These are phyloP conservation scores for Thryonomys swinderianus DNA, from an alignment of 2,113 vertebrate species.

Conservation along the genomic window DNA sequence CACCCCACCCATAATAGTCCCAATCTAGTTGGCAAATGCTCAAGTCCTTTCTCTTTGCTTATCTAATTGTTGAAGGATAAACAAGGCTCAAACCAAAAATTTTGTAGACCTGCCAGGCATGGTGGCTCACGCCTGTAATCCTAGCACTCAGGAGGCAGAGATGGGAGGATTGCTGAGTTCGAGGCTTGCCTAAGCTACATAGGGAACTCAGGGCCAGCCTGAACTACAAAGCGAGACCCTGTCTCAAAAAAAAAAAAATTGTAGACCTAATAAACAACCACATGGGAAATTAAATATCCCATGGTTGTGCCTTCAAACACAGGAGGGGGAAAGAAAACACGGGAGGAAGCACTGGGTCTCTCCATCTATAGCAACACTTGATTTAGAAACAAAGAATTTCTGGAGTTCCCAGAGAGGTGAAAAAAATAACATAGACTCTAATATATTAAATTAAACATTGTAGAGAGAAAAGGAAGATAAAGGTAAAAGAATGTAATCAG, in stretches of 20 bases:
- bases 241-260: too few relatives aligned
- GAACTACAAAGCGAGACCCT: too few relatives aligned
- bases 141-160: too few relatives aligned
- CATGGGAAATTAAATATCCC: background rate
- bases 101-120: too few relatives aligned
- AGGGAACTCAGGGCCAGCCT: too few relatives aligned
- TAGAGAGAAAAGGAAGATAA: background rate
- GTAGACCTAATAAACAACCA: background rate
- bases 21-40: background rate
- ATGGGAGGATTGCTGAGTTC: too few relatives aligned
- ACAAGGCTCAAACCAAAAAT: slow-evolving; percentile 1
- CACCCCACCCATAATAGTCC: background rate
- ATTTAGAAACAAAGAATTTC: background rate
- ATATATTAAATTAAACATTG: background rate
- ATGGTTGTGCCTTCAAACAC: background rate
- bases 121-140: too few relatives aligned
- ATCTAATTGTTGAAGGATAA: background rate
- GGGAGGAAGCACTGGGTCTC: background rate
- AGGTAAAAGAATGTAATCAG: background rate
- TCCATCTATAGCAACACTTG: slow-evolving; percentile 19
- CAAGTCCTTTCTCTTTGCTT: background rate
- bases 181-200: too few relatives aligned
- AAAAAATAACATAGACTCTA: slow-evolving; percentile 25
- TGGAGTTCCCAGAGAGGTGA: background rate
- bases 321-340: background rate